Base-by-base conservation (phyloP, 2,113 vertebrate species). In the Ondatra zibethicus region DNA sequence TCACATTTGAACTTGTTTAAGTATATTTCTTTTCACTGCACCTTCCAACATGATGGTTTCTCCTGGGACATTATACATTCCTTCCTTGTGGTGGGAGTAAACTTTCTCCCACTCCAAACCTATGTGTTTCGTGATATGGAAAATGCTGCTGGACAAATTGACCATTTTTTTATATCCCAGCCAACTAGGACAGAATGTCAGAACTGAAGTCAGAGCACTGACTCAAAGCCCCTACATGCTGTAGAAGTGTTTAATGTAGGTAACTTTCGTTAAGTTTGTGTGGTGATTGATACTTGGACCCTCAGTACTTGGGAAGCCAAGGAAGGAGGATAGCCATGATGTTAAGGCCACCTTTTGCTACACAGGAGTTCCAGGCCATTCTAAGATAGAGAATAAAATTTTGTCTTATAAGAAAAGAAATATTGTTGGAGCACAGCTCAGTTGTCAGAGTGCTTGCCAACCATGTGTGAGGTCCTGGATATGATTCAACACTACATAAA, bases 1-100 rank as follows among this genome's bases (percentile, higher is more conserved):
- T 61, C n/a, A n/a, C 33, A 76, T 72, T 76, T 90, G 73, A 89
- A 90, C 86, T 85, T 66, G 31, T 81, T 93, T 23, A 68, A 86
- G 23, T 63, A n/a, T 45, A 16, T 55, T 63, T 93, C 89, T 45
- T 96, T 89, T 58, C 7, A 21, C 19, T 58, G 23, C 4, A 9
- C 9, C 29, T 65, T 66, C 39, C 16, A 47, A 33, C 8, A 21
- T 65, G 14, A 2, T 85, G 29, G 11, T 45, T 7, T 65, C 1
- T 63, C 39, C 25, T 45, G 8, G 39, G 39, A 31, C 16, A 17
- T 39, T 85, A 65, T 33, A 21, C 47, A 17, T 63, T 29, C 27
- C 16, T 66, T 21, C 16, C 29, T 12, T 66, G 1, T 2, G 39
- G 5, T 5, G 2, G 9, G 39, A 27, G 8, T 31, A 66, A 66